Percentiles rank a stretch among this genome's conserved stretches.
Evolutionary conservation across 1,140 invertebrate species (phyloP).

Genomic region (Tribolium castaneum): DNA sequence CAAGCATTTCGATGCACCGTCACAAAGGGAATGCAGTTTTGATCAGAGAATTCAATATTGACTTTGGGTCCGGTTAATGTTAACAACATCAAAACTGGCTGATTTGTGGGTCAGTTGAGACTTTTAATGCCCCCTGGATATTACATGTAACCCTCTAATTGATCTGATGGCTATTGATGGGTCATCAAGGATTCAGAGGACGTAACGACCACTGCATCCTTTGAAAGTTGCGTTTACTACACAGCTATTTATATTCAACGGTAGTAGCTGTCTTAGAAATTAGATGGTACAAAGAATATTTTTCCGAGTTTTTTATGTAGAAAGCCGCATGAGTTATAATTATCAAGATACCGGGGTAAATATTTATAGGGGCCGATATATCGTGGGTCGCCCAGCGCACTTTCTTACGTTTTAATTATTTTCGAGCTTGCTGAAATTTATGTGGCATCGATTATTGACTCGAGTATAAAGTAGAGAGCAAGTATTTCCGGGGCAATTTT

Average conservation of each 20-base stretch:
- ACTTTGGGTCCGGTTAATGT: not conserved
- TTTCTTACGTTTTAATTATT: conserved; percentile 33
- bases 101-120: conserved; percentile 16
- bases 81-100: conserved; percentile 15
- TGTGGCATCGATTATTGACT: conserved; percentile 35
- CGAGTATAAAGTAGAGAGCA: conserved; percentile 38
- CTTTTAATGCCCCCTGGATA: not conserved
- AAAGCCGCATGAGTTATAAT: not conserved
- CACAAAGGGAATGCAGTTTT: conserved; percentile 27
- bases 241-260: too few species aligned
- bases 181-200: not conserved
- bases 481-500: conserved; percentile 45
- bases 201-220: too few species aligned
- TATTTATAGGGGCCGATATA: conserved; percentile 24
- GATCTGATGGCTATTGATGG: conserved; percentile 7
- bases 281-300: too few species aligned
- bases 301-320: too few species aligned
- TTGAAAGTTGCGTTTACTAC: too few species aligned
- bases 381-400: not conserved
- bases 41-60: not conserved
- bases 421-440: conserved; percentile 18
- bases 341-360: conserved; percentile 5
- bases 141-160: conserved; percentile 21
- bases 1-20: conserved; percentile 44
- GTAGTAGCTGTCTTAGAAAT: too few species aligned